Evolutionary conservation across 2,888 invertebrate species (phyloP), one percentile per base, ranked within the genome.

Genomic region (Oscheius myriophilus): DNA sequence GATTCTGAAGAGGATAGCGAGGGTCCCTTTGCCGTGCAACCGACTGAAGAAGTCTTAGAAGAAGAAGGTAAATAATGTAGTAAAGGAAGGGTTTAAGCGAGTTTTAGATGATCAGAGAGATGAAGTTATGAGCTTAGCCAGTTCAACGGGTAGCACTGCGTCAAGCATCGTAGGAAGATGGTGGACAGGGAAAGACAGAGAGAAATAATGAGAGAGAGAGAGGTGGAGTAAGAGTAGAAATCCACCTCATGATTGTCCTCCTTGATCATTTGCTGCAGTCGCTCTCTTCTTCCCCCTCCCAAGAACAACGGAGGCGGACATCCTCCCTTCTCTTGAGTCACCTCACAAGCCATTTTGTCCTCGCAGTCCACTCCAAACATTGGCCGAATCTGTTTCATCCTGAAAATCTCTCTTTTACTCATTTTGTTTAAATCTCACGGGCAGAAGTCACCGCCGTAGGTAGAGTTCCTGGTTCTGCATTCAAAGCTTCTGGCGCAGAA

Each of bases 151-250:
- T 25, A 82, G 82, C 67, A 70, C 78, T 3, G 64, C 75, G 21
- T 83, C 84, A 2, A 76, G 75, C 26, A 79, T 85, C 21, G 83
- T 83, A 26, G 84, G 84, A n/a, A 69, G 82, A 39, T 85, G 85
- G 85, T 85, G 85, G 85, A 81, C 79, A 55, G 85, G 83, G 6
- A 84, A 84, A 68, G 82, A 81, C 54, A 83, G n/a, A 55, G 55
- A 55, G 21, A 25, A 16, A 16, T 18, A 55, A 18, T 23, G 9
- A 25, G 55, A 14, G 12, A 43, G 45, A 12, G n/a, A 43, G 45
- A 16, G 12, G 45, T 43, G 45, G 45, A 16, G 45, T 43, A 12
- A 14, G n/a, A n/a, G n/a, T n/a, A n/a, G n/a, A n/a, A n/a, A n/a
- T n/a, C n/a, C n/a, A 67, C 67, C 61, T 62, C 57, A 26, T 68